A percentile compares a stretch with the other conserved stretches of the same genome.
phyloP scores from a whole-genome alignment of 2,797 vertebrate species.

The Amniataba percoides region DNA sequence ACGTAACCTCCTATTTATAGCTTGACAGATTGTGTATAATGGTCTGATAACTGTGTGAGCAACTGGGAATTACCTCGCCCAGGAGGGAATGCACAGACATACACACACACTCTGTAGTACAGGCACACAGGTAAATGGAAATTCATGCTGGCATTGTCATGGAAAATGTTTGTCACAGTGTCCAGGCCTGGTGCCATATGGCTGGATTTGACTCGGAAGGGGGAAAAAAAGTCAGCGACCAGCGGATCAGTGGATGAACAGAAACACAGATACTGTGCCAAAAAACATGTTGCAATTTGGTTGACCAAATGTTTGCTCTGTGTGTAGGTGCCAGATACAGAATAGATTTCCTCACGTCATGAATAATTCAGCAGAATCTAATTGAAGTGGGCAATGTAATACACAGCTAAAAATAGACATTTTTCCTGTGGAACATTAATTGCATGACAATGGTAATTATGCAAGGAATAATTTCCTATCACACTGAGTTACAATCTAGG shows the following conservation, averaged over 20 bases:
- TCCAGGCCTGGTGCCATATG: conserved; percentile 78
- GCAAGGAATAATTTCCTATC: conserved; percentile 1
- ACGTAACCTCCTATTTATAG: conserved; percentile 55
- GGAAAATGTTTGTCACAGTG: conserved; percentile 80
- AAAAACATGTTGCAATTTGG: conserved; percentile 76
- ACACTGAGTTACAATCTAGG: not conserved
- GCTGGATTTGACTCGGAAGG: conserved; percentile 67
- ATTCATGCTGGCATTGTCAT: conserved; percentile 77
- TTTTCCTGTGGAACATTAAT: conserved; percentile 38
- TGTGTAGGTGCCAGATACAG: conserved; percentile 63
- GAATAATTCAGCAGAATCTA: conserved; percentile 72
- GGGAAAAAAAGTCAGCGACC: conserved; percentile 54
- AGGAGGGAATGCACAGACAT: conserved; percentile 26
- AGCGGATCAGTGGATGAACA: conserved; percentile 67
- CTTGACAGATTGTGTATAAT: conserved; percentile 59
- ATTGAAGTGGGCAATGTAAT: conserved; percentile 62
- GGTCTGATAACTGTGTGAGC: conserved; percentile 47
- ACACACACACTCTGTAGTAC: conserved; percentile 21
- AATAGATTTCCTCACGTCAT: conserved; percentile 59
- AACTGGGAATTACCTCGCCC: conserved; percentile 55
- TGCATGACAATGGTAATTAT: conserved; percentile 36
- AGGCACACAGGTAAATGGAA: conserved; percentile 70
- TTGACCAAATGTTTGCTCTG: conserved; percentile 80
- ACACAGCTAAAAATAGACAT: conserved; percentile 57
- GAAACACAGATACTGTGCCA: conserved; percentile 62